Evolutionary conservation across 2,113 vertebrate species (phyloP), one percentile per base, ranked within the genome.

Genomic region (Anseranas semipalmata): DNA sequence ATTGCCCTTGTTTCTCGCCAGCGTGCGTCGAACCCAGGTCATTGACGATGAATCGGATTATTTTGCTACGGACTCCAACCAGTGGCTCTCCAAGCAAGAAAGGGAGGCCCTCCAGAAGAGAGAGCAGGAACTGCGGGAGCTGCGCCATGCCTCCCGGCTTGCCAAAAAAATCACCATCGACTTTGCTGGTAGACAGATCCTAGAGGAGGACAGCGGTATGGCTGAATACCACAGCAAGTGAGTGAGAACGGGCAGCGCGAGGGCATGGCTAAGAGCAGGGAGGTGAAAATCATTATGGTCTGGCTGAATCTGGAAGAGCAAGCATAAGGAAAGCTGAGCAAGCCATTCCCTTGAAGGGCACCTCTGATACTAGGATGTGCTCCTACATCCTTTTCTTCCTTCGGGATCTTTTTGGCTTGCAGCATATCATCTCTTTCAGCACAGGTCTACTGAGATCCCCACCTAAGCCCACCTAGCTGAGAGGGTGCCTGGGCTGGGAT

Each of bases 41-140:
- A 98, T 99, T 20, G 99, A 99, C 14, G 99, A 99, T 16, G 99
- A 99, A 72, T 99, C 98, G 0, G 99, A 99, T 98, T 99, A 99
- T 97, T 99, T 99, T 95, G 98, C 99, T 35, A 97, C 98, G 0
- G 99, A 99, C 88, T 99, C 99, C 95, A 99, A 99, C 96, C 99
- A 99, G 97, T 99, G 99, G 99, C 97, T 99, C 8, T 99, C 99
- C 19, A 98, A 98, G 65, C 88, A 97, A 46, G 99, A 99, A 75
- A 97, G 99, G 11, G 99, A 99, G 39, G 97, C 97, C 1, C 94
- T 99, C 60, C 98, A 98, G 93, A 99, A 98, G 87, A 98, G 97
- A 85, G 99, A 99, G 58, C 98, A 98, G 90, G 99, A 99, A 94
- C 98, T 99, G 22, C 92, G 98, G 60, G 99, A 99, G 71, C 98